Conservation (phyloP, 2,888 invertebrate genomes). For the Lomographa bimaculata region DNA sequence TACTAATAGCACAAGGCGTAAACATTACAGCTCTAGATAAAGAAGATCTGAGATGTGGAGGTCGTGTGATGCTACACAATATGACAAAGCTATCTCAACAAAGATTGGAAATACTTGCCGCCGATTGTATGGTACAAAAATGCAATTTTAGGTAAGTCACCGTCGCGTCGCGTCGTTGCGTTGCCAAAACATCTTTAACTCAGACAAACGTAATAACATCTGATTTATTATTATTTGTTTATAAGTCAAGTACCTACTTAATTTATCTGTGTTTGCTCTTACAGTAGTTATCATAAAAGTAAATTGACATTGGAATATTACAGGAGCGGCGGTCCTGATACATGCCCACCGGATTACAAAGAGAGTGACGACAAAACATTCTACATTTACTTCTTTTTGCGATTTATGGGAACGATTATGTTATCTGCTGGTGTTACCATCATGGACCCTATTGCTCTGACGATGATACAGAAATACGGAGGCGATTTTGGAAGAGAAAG, state of each 20-base stretch:
- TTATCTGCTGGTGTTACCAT: slow-evolving; percentile 93
- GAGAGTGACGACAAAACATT: slow-evolving; percentile 91
- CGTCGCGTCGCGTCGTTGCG: too few relatives aligned
- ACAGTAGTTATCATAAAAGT: slow-evolving; percentile 46
- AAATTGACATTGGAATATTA: slow-evolving; percentile 64
- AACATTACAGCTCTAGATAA: slow-evolving; percentile 89
- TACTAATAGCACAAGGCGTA: slow-evolving; percentile 86
- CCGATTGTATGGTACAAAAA: slow-evolving; percentile 90
- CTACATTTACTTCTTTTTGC: slow-evolving; percentile 91
- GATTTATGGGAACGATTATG: slow-evolving; percentile 92
- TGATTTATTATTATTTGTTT: slow-evolving; percentile 46
- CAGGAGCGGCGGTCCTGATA: slow-evolving; percentile 88
- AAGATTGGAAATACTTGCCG: slow-evolving; percentile 84
- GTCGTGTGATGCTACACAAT: slow-evolving; percentile 87
- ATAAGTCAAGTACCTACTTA: slow-evolving; percentile 43
- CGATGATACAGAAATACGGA: slow-evolving; percentile 92
- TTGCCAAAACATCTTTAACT: slow-evolving; percentile 16
- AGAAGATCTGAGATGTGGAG: slow-evolving; percentile 89
- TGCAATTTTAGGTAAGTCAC: slow-evolving; percentile 85
- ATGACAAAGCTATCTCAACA: slow-evolving; percentile 83
- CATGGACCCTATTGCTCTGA: slow-evolving; percentile 94
- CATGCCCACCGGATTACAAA: slow-evolving; percentile 91
- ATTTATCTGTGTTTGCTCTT: slow-evolving; percentile 51
- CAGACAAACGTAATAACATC: slow-evolving; percentile 30
- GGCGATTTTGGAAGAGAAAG: slow-evolving; percentile 93